Base-by-base conservation (phyloP, 2,113 vertebrate species). In the Ceyx cyanopectus region DNA sequence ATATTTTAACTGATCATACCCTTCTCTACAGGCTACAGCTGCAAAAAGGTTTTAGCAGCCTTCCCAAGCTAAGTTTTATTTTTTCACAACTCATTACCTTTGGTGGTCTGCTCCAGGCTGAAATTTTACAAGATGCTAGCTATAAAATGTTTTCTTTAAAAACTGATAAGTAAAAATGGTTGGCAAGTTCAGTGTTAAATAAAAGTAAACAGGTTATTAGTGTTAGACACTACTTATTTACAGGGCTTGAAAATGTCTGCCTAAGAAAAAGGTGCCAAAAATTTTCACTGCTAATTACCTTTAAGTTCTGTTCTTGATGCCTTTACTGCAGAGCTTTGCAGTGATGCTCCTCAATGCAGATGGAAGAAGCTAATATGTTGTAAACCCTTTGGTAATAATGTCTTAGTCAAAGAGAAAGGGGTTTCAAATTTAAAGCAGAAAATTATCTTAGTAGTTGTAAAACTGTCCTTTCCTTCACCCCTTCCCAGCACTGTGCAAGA, bases 11-110 rank as follows among this genome's bases (percentile, higher is more conserved):
- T 56, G 46, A 75, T 60, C 45, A 10, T 3, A 62, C 29, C 17
- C 22, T 68, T 56, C 62, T 50, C 48, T 48, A 45, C 10, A 85
- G 26, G 41, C 54, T 85, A 54, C 45, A 60, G 81, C 41, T 87
- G 50, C 62, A 82, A 50, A 76, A 90, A 56, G 37, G 18, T 87
- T 92, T 89, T 75, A 91, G 72, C 56, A 74, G n/a, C 11, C 56
- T 94, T 87, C 46, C 19, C 24, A 66, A 85, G 50, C 14, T 58
- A 69, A 80, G 76, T 62, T 72, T 93, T 83, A 77, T 80, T 93
- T 95, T 83, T 83, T 89, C 63, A 87, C 1, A 12, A 61, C 65
- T 88, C 37, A 63, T 90, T 88, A 95, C 70, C 45, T 90, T 80
- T 20, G 21, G 23, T 50, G n/a, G 53, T 57, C 65, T 72, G 76